Conservation (phyloP, 1,140 invertebrate species). For the Drosophila varians region DNA sequence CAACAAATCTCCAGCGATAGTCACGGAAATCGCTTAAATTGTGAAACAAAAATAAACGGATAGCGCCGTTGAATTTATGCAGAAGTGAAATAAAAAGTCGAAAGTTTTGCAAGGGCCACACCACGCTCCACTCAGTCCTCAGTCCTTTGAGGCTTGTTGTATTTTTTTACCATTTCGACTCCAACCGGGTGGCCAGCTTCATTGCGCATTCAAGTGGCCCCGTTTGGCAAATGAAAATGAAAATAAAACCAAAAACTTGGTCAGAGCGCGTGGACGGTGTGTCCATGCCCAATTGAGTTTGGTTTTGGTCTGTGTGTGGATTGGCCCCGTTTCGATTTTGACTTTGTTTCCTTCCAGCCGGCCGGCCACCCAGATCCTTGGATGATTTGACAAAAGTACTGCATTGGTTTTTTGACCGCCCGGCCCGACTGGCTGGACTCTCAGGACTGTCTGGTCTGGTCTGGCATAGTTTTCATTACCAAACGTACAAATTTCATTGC, state of each 20-base stretch:
- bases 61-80: slow-evolving; percentile 53
- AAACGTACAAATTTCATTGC: slow-evolving; percentile 50
- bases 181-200: slow-evolving; percentile 35
- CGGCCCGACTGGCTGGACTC: background rate
- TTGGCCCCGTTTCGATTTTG: slow-evolving; percentile 3
- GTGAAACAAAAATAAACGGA: slow-evolving; percentile 36
- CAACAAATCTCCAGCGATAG: slow-evolving; percentile 54
- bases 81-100: slow-evolving; percentile 32
- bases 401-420: slow-evolving; percentile 29
- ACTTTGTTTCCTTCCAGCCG: background rate
- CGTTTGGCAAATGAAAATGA: slow-evolving; percentile 68
- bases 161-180: slow-evolving; percentile 13
- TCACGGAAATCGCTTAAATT: slow-evolving; percentile 50
- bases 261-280: slow-evolving; percentile 18
- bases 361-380: background rate
- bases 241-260: slow-evolving; percentile 58
- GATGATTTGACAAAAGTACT: slow-evolving; percentile 58
- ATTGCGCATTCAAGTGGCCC: slow-evolving; percentile 78
- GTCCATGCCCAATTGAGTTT: slow-evolving; percentile 69
- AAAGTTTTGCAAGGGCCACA: slow-evolving; percentile 20
- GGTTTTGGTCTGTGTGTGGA: slow-evolving; percentile 26
- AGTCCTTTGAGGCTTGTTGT: slow-evolving; percentile 15
- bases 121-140: too few species aligned
- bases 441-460: too few species aligned
- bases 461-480: slow-evolving; percentile 51